Conservation (phyloP, 2,888 invertebrate genomes). For the Hecatera dysodea region DNA sequence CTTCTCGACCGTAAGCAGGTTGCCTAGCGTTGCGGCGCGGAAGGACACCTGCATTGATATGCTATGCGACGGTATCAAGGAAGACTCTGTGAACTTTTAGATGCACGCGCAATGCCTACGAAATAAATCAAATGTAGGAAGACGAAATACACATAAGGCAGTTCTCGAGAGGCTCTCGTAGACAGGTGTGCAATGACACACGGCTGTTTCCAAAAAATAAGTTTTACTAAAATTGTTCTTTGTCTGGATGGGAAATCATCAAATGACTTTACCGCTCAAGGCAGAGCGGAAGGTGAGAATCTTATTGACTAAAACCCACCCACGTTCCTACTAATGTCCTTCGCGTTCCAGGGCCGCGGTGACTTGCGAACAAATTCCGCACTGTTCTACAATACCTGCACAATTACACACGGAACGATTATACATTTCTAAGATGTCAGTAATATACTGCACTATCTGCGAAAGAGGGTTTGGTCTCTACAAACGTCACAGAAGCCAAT, state of each 20-base stretch:
- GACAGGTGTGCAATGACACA: too few species aligned
- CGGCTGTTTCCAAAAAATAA: too few species aligned
- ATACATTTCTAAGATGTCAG: background rate
- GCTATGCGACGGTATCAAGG: constrained; percentile 17
- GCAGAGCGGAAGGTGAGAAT: too few species aligned
- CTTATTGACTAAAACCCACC: too few species aligned
- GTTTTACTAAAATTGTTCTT: too few species aligned
- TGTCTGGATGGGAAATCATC: too few species aligned
- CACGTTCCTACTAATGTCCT: too few species aligned
- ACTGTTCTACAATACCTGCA: too few species aligned
- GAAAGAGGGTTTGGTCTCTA: background rate
- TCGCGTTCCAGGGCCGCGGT: too few species aligned
- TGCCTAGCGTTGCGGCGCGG: constrained; percentile 3
- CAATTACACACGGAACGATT: too few species aligned
- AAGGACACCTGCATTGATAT: constrained; percentile 38
- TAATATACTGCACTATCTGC: background rate
- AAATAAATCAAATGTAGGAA: background rate
- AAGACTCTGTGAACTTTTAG: constrained; percentile 37
- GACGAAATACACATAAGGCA: background rate
- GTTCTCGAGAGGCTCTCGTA: background rate
- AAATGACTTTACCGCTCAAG: too few species aligned
- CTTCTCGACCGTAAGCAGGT: background rate
- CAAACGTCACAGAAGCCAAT: background rate
- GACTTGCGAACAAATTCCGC: too few species aligned
- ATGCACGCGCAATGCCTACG: background rate